These are phyloP conservation scores for Tursiops truncatus DNA, from an alignment of 2,113 vertebrate genomes.

Conservation along the genomic window DNA sequence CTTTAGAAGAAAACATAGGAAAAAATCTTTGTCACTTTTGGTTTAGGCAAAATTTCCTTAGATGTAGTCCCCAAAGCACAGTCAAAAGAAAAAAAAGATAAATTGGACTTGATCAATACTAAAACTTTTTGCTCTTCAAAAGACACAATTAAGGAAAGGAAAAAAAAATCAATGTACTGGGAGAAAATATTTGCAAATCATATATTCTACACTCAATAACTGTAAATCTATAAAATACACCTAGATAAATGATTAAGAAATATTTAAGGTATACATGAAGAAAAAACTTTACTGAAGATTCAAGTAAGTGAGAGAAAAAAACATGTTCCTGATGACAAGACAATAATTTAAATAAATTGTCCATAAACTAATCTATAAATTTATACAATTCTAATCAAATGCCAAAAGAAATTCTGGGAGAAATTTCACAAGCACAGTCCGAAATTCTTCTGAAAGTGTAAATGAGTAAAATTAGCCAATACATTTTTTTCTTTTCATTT, in stretches of 20 bases:
- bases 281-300: background rate
- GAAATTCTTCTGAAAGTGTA: background rate
- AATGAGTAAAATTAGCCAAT: background rate
- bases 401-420: background rate
- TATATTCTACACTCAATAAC: background rate
- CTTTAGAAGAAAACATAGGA: background rate
- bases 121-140: background rate
- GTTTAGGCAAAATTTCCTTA: background rate
- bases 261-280: background rate
- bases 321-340: background rate
- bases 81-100: background rate
- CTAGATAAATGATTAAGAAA: background rate
- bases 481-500: background rate
- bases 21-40: background rate
- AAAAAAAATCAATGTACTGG: background rate
- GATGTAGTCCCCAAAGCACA: background rate
- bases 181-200: background rate
- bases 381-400: background rate
- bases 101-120: background rate
- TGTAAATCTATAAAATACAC: background rate
- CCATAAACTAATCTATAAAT: background rate
- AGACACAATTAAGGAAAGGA: background rate
- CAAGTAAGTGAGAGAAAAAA: background rate
- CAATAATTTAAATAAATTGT: background rate
- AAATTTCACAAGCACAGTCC: background rate